Percentiles rank a stretch among this genome's conserved stretches.
phyloP scores from a whole-genome alignment of 30 jellyfish, hydroid and myxozoan species.

The Nemopilema nomurai region DNA sequence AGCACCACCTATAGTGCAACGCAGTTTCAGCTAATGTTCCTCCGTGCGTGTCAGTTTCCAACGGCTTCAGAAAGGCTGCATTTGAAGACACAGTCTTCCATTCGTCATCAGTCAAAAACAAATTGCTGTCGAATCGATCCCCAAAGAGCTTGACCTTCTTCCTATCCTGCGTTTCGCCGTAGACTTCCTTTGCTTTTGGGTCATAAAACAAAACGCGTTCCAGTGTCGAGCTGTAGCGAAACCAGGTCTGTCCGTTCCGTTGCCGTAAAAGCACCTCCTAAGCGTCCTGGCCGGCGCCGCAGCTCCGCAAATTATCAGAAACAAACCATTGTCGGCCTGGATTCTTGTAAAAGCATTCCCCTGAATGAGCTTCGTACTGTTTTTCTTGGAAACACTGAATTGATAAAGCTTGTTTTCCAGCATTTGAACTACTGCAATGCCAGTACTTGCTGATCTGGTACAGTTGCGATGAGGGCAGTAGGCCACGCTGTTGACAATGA shows the following conservation, averaged over 20 bases:
- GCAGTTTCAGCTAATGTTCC: not conserved
- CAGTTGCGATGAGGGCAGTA: conserved; percentile 22
- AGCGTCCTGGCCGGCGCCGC: not conserved
- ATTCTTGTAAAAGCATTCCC: not conserved
- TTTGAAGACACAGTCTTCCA: not conserved
- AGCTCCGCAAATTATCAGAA: conserved; percentile 24
- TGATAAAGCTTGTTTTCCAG: not conserved
- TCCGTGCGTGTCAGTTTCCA: not conserved
- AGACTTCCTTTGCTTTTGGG: not conserved
- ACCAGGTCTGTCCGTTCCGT: not conserved
- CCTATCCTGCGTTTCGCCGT: not conserved
- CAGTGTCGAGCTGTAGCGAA: not conserved
- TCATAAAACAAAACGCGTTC: not conserved
- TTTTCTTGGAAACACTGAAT: not conserved
- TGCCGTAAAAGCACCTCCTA: conserved; percentile 10
- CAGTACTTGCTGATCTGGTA: not conserved
- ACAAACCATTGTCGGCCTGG: not conserved
- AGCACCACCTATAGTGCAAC: not conserved
- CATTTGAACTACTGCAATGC: not conserved
- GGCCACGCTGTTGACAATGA: conserved; percentile 5
- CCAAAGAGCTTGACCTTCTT: conserved; percentile 1
- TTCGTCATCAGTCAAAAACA: conserved; percentile 1
- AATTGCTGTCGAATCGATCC: not conserved
- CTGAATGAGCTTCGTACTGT: not conserved
- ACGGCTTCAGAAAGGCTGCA: not conserved